Conservation (phyloP, 1,140 invertebrate species). For the Radopholus similis region DNA sequence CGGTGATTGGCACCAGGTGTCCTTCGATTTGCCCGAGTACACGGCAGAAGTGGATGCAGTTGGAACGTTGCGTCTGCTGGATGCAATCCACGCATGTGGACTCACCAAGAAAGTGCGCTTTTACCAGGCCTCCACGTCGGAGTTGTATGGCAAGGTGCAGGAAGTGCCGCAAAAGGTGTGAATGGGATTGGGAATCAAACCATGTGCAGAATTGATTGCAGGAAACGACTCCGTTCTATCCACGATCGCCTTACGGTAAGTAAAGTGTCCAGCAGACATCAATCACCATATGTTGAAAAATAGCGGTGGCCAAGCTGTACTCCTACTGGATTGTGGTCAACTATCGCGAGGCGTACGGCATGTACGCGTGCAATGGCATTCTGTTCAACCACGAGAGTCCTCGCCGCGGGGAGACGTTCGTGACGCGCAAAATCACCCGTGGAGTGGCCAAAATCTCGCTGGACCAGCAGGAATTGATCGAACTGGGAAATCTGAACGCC, state of each 20-base stretch:
- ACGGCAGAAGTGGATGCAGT: slow-evolving; percentile 97
- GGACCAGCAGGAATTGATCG: slow-evolving; percentile 78
- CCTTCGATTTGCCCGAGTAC: slow-evolving; percentile 96
- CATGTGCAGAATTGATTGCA: neutral
- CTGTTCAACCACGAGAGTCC: slow-evolving; percentile 99
- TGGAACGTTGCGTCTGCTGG: slow-evolving; percentile 87
- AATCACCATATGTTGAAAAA: neutral
- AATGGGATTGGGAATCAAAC: neutral
- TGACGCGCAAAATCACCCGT: slow-evolving; percentile 94
- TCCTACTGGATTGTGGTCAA: slow-evolving; percentile 98
- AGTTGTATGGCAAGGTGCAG: slow-evolving; percentile 93
- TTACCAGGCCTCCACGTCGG: slow-evolving; percentile 97
- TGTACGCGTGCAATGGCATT: slow-evolving; percentile 97
- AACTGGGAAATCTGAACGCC: slow-evolving; percentile 91
- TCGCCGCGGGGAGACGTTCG: slow-evolving; percentile 88
- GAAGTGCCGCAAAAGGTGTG: slow-evolving; percentile 83
- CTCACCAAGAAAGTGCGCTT: slow-evolving; percentile 80
- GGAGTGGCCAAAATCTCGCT: slow-evolving; percentile 67
- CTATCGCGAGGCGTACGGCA: slow-evolving; percentile 93
- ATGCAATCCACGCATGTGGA: slow-evolving; percentile 88
- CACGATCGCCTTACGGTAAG: slow-evolving; percentile 95
- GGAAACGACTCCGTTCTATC: slow-evolving; percentile 97
- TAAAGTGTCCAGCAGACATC: neutral
- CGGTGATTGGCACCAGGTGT: slow-evolving; percentile 73
- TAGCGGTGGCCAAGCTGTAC: slow-evolving; percentile 95